A percentile compares a stretch with the other conserved stretches of the same genome.
These are phyloP conservation scores for Acleris laterana DNA, from an alignment of 2,888 invertebrate species.

Conservation along the genomic window DNA sequence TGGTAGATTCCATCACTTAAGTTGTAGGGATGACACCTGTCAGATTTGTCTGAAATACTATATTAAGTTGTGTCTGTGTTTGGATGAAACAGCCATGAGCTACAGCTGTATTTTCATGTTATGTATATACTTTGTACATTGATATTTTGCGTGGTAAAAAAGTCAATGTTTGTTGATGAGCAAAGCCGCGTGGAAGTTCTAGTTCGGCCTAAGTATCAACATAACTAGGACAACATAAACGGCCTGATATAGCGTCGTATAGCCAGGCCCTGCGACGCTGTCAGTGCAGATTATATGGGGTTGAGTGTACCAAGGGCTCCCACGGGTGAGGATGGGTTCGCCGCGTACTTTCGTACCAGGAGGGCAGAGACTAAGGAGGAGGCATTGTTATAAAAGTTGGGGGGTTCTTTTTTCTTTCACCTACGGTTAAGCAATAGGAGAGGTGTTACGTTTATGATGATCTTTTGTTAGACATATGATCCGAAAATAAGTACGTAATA, in stretches of 20 bases:
- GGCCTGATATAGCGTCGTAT: constrained; percentile 44
- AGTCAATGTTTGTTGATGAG: neutral
- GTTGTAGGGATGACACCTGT: too few relatives aligned
- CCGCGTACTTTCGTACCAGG: constrained; percentile 47
- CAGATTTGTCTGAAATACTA: too few relatives aligned
- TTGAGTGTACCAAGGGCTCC: constrained; percentile 64
- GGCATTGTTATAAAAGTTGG: constrained; percentile 5
- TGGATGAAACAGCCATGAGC: too few relatives aligned
- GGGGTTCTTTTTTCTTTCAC: too few relatives aligned
- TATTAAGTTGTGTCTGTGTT: neutral
- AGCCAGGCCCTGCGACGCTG: constrained; percentile 34
- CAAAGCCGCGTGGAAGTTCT: constrained; percentile 3
- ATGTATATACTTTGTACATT: too few relatives aligned
- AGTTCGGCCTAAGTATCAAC: constrained; percentile 12
- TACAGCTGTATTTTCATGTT: too few relatives aligned
- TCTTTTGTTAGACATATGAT: too few relatives aligned
- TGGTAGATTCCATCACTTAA: too few relatives aligned
- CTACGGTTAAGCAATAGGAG: too few relatives aligned
- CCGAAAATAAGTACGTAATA: too few relatives aligned
- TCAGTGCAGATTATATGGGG: constrained; percentile 51
- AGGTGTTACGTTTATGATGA: too few relatives aligned
- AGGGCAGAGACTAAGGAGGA: constrained; percentile 39
- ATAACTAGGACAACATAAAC: constrained; percentile 51
- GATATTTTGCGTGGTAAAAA: too few relatives aligned
- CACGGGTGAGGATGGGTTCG: constrained; percentile 56